Base-by-base conservation (phyloP, 2,797 vertebrate genomes). In the Acanthurus leucopareius region DNA sequence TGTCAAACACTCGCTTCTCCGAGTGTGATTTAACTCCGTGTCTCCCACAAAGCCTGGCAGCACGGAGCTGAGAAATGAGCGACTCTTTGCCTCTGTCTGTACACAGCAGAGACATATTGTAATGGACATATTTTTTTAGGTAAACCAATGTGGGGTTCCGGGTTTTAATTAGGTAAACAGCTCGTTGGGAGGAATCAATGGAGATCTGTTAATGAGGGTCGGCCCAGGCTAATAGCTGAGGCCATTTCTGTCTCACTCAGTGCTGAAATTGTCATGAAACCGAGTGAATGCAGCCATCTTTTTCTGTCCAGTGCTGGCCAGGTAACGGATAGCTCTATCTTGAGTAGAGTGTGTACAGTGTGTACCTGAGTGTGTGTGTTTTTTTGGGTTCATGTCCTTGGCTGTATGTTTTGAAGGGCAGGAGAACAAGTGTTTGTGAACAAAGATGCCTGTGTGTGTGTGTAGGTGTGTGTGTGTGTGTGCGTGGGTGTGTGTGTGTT, bases 131-230 rank as follows among this genome's bases (percentile, higher is more conserved):
- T 92, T 90, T 92, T 91, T 93, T 92, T 87, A 69, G 86, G 57
- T 51, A 75, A 83, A 75, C 54, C 48, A n/a, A 44, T 71, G 71
- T 51, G 58, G 65, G 72, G 65, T 73, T 71, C 77, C 32, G 3
- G 71, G 77, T 91, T 92, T 94, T 90, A 91, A 91, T 92, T 88
- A 86, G 89, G 75, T 88, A 91, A 91, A 88, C 87, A 79, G 84
- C 87, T 88, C 81, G 19, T 90, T 85, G 77, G 79, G 78, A 85
- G 82, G 85, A 89, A 91, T 90, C 88, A 90, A 83, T 83, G 80
- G 73, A n/a, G 65, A 88, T 86, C 75, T 57, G 54, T 81, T 92
- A 91, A 93, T 91, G 86, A 91, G 88, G 91, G 92, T 93, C 85
- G 69, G 68, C 81, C 57, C 73, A 54, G 89, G 92, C 86, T 90